These are phyloP conservation scores for Pseudolaguvia tuberculata DNA, from an alignment of 2,113 vertebrate species.

Conservation along the genomic window DNA sequence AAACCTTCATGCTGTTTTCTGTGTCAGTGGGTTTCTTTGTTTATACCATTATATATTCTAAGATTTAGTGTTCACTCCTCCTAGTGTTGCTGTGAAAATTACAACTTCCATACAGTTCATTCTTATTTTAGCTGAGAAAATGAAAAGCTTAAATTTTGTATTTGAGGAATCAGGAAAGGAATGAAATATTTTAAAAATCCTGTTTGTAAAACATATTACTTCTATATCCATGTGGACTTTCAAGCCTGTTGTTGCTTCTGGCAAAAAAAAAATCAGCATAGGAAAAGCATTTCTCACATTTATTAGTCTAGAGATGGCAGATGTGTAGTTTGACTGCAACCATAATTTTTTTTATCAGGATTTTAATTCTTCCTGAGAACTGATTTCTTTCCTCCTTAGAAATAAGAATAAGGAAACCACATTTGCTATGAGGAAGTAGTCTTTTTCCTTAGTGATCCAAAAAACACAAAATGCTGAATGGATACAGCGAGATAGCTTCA, in stretches of 20 bases:
- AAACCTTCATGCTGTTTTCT: conserved; percentile 7
- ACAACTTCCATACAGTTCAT: conserved; percentile 10
- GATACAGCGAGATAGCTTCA: background rate
- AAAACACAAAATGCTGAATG: background rate
- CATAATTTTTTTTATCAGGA: conserved; percentile 33
- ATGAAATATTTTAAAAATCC: conserved; percentile 20
- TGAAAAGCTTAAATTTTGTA: conserved; percentile 10
- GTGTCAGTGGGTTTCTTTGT: conserved; percentile 29
- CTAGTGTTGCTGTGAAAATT: conserved; percentile 4
- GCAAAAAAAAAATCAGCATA: conserved; percentile 1
- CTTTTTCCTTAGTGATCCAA: conserved; percentile 15
- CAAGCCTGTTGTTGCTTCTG: conserved; percentile 22
- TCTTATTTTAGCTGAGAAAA: background rate
- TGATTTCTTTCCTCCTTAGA: conserved; percentile 22
- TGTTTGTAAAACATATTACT: conserved; percentile 9
- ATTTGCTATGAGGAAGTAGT: conserved; percentile 1
- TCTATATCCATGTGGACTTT: conserved; percentile 10
- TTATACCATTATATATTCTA: conserved; percentile 23
- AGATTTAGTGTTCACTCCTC: conserved; percentile 7
- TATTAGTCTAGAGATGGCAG: conserved; percentile 29
- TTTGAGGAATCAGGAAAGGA: conserved; percentile 20
- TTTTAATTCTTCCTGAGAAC: conserved; percentile 11
- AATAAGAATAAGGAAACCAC: conserved; percentile 11
- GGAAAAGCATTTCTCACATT: conserved; percentile 34
- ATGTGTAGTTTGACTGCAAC: conserved; percentile 25